Conservation (phyloP, 2,797 vertebrate genomes). For the Chaunax sp. region DNA sequence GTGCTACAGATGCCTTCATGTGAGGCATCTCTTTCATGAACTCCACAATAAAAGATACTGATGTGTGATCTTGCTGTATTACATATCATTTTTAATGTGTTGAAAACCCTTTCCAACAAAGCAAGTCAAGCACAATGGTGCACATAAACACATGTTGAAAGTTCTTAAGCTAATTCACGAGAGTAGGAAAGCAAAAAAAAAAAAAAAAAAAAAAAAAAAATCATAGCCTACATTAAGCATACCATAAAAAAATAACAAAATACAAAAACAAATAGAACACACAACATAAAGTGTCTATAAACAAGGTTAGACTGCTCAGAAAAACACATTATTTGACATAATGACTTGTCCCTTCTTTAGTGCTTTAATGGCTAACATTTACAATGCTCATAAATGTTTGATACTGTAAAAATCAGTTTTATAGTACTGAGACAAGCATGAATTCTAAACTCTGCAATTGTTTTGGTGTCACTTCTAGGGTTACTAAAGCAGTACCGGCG, state of each 20-base stretch:
- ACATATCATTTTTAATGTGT: constrained; percentile 79
- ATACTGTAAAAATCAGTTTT: constrained; percentile 50
- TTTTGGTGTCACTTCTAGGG: constrained; percentile 60
- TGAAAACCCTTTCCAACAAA: constrained; percentile 77
- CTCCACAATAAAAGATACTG: constrained; percentile 55
- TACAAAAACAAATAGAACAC: constrained; percentile 67
- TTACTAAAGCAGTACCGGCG: constrained; percentile 51
- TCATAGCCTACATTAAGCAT: constrained; percentile 64
- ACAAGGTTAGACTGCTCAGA: constrained; percentile 64
- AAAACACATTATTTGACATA: constrained; percentile 64
- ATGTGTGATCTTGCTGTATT: constrained; percentile 61
- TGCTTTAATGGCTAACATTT: constrained; percentile 63
- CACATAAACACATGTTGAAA: constrained; percentile 76
- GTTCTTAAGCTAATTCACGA: constrained; percentile 71
- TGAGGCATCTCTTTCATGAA: constrained; percentile 35
- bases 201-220: constrained; percentile 51
- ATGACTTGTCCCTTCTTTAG: constrained; percentile 58
- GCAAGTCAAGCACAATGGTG: constrained; percentile 79
- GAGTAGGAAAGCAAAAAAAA: constrained; percentile 54
- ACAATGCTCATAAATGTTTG: constrained; percentile 56
- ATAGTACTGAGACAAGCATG: constrained; percentile 49
- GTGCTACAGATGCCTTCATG: constrained; percentile 23
- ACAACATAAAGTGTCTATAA: constrained; percentile 70
- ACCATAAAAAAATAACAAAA: constrained; percentile 58
- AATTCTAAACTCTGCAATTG: constrained; percentile 53